Evolutionary conservation across 2,113 vertebrate genomes (phyloP), one percentile per base, ranked within the genome.

Genomic region (Isurus oxyrinchus): DNA sequence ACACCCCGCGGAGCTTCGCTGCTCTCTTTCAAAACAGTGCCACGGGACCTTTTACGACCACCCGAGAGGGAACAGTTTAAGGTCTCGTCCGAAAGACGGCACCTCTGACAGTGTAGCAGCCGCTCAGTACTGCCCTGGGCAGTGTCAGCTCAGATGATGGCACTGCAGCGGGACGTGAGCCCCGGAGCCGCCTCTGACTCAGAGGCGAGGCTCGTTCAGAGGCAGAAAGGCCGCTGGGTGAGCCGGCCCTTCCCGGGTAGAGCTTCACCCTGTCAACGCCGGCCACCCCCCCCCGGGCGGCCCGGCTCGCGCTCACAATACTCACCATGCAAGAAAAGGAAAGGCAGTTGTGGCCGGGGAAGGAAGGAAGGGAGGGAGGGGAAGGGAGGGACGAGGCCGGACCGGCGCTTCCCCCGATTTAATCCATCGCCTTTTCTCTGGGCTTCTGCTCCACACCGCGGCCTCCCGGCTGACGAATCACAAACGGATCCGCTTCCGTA

Each of bases 371-470:
- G 88, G 49, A 21, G 90, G 90, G 96, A 76, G 23, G n/a, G 87
- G 96, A 94, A n/a, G 95, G 72, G 27, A 96, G 59, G 8, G 53
- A 57, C 63, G 96, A 61, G 86, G 49, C 69, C 35, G 40, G 69
- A 66, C 57, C 35, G 91, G 79, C 93, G 61, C 53, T 76, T 11
- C 35, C 10, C 31, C 69, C 55, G n/a, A 61, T 96, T 79, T 61
- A 66, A 81, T 61, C 94, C 88, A 55, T 96, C 95, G 95, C 96
- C 61, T 69, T 53, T 44, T 76, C 87, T 63, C 81, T 49, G 59
- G 67, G 25, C 79, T 59, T 10, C 31, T 35, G 0, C 88, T 31
- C 3, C 79, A 35, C 53, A 27, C 27, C 76, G 96, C 94, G 91
- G n/a, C n/a, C 87, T 40, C 81, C 86, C 49, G 94, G 95, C 81